Evolutionary conservation across 2,113 vertebrate genomes (phyloP), one percentile per base, ranked within the genome.

Genomic region (Oncorhynchus keta): DNA sequence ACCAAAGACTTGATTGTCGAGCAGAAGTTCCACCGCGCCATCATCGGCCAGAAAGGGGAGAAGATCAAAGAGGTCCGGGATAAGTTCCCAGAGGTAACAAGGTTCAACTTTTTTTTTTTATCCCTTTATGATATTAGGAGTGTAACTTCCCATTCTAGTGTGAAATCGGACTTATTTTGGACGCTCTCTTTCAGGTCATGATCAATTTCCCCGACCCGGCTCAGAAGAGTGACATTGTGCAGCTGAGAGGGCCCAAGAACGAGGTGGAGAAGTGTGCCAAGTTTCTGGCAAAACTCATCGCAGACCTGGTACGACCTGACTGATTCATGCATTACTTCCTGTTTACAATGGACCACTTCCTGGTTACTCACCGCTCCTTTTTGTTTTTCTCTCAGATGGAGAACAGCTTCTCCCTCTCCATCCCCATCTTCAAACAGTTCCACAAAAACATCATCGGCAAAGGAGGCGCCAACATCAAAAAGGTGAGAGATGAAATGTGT

Each of bases 381-480:
- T 48, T 75, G 2, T 68, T 51, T 39, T n/a, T 71, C 2, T 45
- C 68, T 55, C 45, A 95, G 94, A 93, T 95, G 55, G 94, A 94
- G 82, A 95, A 91, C 72, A 96, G 90, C 79, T 95, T 91, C 88
- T 94, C 91, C n/a, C 90, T 95, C 78, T 94, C 93, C 0, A 88
- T 96, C 28, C 92, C 94, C 39, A 91, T 95, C 81, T 94, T 93
- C 69, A 96, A 96, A 86, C 93, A 94, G 82, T 94, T 95, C 77
- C 95, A 95, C 88, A 95, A 95, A 86, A 95, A 95, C 89, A 95
- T 95, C 8, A 95, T 95, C 8, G 94, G 94, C 4, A 95, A 95
- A 80, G 94, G 94, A 22, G 94, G 94, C 1, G 78, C 93, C 68
- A 95, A 95, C 90, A 95, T 95, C 73, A 95, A 95, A 83, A 95